A percentile compares a stretch with the other conserved stretches of the same genome.
Conservation (phyloP, 2,888 invertebrate genomes). For the Noctua janthe region DNA sequence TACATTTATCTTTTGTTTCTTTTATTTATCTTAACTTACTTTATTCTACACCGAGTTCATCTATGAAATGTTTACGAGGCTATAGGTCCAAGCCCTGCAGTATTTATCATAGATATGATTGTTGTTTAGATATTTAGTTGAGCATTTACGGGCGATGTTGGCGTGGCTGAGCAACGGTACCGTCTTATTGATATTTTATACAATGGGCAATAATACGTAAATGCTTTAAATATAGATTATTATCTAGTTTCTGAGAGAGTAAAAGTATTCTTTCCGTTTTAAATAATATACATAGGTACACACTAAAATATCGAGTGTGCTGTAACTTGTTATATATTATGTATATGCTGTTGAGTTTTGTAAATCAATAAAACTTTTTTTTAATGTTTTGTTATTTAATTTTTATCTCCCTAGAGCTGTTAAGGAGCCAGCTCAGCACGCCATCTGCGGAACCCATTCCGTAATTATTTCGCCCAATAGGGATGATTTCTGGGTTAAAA, state of each 20-base stretch:
- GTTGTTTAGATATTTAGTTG: slow-evolving; percentile 46
- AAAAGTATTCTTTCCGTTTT: slow-evolving; percentile 35
- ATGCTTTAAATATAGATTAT: slow-evolving; percentile 1
- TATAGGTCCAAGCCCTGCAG: slow-evolving; percentile 35
- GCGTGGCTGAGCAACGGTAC: slow-evolving; percentile 13
- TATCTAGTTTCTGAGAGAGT: slow-evolving; percentile 2
- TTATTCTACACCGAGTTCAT: slow-evolving; percentile 8
- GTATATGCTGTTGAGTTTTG: slow-evolving; percentile 58
- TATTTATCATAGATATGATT: slow-evolving; percentile 41
- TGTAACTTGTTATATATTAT: slow-evolving; percentile 38
- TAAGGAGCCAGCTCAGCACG: background rate
- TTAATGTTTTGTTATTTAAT: background rate
- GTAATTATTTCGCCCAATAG: no score
- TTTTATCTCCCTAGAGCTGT: background rate
- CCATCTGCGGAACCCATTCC: background rate
- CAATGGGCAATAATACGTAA: slow-evolving; percentile 17
- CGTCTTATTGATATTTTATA: slow-evolving; percentile 12
- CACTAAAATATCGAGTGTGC: slow-evolving; percentile 15
- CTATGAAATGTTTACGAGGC: slow-evolving; percentile 46
- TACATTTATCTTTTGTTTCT: background rate
- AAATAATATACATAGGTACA: slow-evolving; percentile 1
- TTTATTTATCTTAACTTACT: background rate
- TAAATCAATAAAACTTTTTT: slow-evolving; percentile 60
- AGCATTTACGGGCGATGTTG: slow-evolving; percentile 31
- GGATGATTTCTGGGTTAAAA: no score